Base-by-base conservation (phyloP, 1,140 invertebrate species). In the Drosophila leontia region DNA sequence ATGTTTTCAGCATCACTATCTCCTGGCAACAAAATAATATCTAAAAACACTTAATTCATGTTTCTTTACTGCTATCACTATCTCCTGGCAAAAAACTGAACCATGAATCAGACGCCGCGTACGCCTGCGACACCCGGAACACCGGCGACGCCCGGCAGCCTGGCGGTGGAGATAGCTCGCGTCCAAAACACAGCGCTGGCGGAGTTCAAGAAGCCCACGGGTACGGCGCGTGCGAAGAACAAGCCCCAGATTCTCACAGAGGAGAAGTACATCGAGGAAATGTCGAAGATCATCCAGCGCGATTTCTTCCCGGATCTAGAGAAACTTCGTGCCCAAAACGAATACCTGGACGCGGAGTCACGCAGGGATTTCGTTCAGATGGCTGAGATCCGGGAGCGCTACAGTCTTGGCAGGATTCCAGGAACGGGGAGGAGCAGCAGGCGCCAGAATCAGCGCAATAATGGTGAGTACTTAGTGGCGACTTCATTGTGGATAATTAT, bases 291-390 rank as follows among this genome's bases (percentile, higher is more conserved):
- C 42, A 99, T 99, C 79, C 97, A 99, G 91, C 95, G 98, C 76
- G 99, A 99, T 92, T 99, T 99, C 92, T 99, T 98, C 90, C 99
- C 99, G 7, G 97, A 99, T 92, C 93, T 99, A 47, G 96, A 98
- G 72, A 98, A 98, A 91, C 92, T 99, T 35, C 96, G 97, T 84
- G 98, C 98, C 3, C 98, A 99, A 93, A 97, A 97, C 92, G 97
- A 98, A 56, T 99, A 98, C 92, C 93, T 99, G 19, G 97, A 98
- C 77, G 99, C 98, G 1, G 93, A 98, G 29, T 96, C 98, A 80
- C 96, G 95, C 41, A 99, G 99, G 92, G 98, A 99, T 93, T 95
- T 96, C 50, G 95, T 96, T 7, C 97, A 96, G 92, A 94, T 99
- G 80, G 93, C 97, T 77, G 96, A 99, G 92, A 93, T 99, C 7